A percentile compares a stretch with the other conserved stretches of the same genome.
These are phyloP conservation scores for Helobdella robusta DNA, from an alignment of 2,888 invertebrate genomes.

Conservation along the genomic window DNA sequence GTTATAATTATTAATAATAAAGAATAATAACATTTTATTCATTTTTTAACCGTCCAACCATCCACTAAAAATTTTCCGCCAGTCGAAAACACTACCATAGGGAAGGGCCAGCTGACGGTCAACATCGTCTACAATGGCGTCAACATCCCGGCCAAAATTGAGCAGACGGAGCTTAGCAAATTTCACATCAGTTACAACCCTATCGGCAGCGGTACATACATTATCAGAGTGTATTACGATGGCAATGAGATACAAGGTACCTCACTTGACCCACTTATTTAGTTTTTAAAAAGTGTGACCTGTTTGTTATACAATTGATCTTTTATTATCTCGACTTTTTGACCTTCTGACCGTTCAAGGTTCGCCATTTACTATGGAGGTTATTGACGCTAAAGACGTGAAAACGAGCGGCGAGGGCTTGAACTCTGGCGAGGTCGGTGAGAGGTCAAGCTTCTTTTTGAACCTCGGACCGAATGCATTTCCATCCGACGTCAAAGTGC, in stretches of 20 bases:
- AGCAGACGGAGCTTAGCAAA: slow-evolving; percentile 59
- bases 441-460: slow-evolving; percentile 56
- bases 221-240: slow-evolving; percentile 84
- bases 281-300: too few species aligned
- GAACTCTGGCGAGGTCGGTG: slow-evolving; percentile 57
- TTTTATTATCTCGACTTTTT: background rate
- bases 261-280: too few species aligned
- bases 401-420: slow-evolving; percentile 59
- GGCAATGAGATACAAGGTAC: slow-evolving; percentile 70
- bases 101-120: slow-evolving; percentile 77
- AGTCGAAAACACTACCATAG: slow-evolving; percentile 65
- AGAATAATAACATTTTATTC: too few species aligned
- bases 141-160: slow-evolving; percentile 63
- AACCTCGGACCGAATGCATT: slow-evolving; percentile 25
- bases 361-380: slow-evolving; percentile 46
- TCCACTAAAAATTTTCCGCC: too few species aligned
- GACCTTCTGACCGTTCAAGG: slow-evolving; percentile 36
- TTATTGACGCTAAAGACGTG: slow-evolving; percentile 55
- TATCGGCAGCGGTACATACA: slow-evolving; percentile 57
- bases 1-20: too few species aligned
- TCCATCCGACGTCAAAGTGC: slow-evolving; percentile 21
- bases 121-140: slow-evolving; percentile 66
- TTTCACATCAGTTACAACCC: slow-evolving; percentile 54
- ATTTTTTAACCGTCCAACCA: too few species aligned
- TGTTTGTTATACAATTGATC: too few species aligned